Evolutionary conservation across 2,888 invertebrate species (phyloP).

Genomic region (Pomacea canaliculata): DNA sequence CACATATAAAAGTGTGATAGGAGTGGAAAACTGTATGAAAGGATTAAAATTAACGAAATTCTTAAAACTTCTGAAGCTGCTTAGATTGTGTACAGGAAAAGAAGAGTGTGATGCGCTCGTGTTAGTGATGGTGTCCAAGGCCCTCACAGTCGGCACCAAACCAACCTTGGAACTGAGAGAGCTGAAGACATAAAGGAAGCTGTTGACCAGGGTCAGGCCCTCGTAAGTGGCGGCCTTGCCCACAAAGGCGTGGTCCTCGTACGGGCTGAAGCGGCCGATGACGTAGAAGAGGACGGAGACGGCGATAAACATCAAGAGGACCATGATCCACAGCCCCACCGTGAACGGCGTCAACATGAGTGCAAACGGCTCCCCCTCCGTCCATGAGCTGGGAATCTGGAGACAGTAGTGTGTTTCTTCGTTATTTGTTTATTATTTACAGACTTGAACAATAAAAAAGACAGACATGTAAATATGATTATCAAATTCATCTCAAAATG

Average conservation of each 20-base stretch:
- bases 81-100: too few species aligned
- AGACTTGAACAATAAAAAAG: too few species aligned
- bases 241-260: constrained; percentile 36
- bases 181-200: constrained; percentile 39
- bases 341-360: constrained; percentile 19
- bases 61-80: too few species aligned
- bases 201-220: constrained; percentile 40
- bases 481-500: too few species aligned
- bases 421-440: too few species aligned
- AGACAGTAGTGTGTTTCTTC: neutral
- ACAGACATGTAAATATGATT: too few species aligned
- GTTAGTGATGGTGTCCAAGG: too few species aligned
- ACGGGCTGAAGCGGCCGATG: constrained; percentile 41
- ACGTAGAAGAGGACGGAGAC: constrained; percentile 31
- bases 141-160: neutral
- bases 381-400: neutral
- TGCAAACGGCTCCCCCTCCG: neutral
- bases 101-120: too few species aligned
- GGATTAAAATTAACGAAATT: too few species aligned
- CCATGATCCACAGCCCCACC: constrained; percentile 32
- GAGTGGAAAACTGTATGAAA: too few species aligned
- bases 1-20: too few species aligned
- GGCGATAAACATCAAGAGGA: constrained; percentile 30
- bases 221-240: constrained; percentile 36
- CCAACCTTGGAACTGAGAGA: constrained; percentile 42